phyloP scores from a whole-genome alignment of 2,797 vertebrate genomes.

The Cryptoblepharus egeriae region DNA sequence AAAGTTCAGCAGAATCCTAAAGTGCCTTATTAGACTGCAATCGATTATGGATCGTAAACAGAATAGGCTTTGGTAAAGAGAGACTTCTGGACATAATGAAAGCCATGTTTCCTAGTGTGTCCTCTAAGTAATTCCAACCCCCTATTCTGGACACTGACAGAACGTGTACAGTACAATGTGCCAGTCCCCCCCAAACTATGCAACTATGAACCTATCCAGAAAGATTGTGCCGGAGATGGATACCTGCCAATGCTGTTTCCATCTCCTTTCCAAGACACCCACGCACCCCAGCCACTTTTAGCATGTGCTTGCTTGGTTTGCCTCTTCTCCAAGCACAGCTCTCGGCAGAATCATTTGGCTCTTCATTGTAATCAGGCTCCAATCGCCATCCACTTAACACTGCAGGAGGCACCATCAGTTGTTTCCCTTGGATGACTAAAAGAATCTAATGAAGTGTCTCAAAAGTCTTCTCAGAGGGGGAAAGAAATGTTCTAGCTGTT shows the following conservation, averaged over 20 bases:
- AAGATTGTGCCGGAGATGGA: slow-evolving; percentile 10
- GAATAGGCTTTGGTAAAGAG: not conserved
- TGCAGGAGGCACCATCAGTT: slow-evolving; percentile 1
- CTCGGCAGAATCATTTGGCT: slow-evolving; percentile 26
- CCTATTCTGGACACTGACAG: not conserved
- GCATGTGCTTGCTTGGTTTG: not conserved
- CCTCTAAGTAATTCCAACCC: too few relatives aligned
- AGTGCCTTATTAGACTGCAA: not conserved
- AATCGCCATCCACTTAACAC: slow-evolving; percentile 10
- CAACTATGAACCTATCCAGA: not conserved
- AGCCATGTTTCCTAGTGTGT: too few relatives aligned
- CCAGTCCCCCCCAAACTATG: slow-evolving; percentile 1
- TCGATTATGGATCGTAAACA: not conserved
- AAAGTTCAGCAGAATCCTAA: not conserved
- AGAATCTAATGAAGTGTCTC: slow-evolving; percentile 6
- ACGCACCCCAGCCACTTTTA: slow-evolving; percentile 24
- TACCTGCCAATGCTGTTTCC: slow-evolving; percentile 38
- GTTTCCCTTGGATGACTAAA: slow-evolving; percentile 37
- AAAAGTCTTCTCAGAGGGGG: not conserved
- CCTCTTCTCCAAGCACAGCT: slow-evolving; percentile 14
- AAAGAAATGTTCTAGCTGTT: not conserved
- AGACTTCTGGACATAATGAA: not conserved
- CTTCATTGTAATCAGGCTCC: slow-evolving; percentile 13
- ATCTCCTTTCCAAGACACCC: slow-evolving; percentile 19
- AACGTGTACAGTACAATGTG: not conserved